These are phyloP conservation scores for Eristalis tenax DNA, from an alignment of 2,888 invertebrate species.

Conservation along the genomic window DNA sequence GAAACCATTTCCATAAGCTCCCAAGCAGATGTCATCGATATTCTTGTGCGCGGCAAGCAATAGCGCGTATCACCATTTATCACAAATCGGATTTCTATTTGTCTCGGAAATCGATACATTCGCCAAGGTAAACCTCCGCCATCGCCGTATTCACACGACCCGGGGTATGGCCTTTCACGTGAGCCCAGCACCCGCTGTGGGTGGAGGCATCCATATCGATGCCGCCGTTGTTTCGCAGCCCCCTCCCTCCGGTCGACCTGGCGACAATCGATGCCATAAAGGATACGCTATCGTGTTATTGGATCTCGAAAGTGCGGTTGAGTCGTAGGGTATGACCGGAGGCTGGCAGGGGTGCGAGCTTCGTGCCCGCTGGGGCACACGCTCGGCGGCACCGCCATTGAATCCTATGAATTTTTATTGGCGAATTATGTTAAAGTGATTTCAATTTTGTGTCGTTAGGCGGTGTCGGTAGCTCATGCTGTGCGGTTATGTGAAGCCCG, in stretches of 20 bases:
- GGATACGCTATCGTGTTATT: slow-evolving; percentile 63
- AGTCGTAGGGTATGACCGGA: slow-evolving; percentile 11
- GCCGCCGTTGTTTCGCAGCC: neutral
- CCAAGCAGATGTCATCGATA: slow-evolving; percentile 49
- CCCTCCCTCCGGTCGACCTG: slow-evolving; percentile 10
- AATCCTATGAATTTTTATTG: slow-evolving; percentile 71
- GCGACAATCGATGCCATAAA: slow-evolving; percentile 67
- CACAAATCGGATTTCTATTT: slow-evolving; percentile 56
- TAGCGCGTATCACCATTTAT: slow-evolving; percentile 39
- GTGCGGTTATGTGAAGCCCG: neutral
- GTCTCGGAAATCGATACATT: slow-evolving; percentile 49
- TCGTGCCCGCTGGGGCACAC: neutral
- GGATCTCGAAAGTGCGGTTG: slow-evolving; percentile 52
- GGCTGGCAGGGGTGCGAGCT: neutral
- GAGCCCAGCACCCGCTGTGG: neutral
- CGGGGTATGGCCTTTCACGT: slow-evolving; percentile 1
- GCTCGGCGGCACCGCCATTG: slow-evolving; percentile 43
- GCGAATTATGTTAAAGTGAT: slow-evolving; percentile 70
- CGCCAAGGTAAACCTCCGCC: slow-evolving; percentile 10
- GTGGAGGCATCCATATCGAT: slow-evolving; percentile 32
- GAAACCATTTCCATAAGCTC: slow-evolving; percentile 32
- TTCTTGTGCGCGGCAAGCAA: slow-evolving; percentile 11
- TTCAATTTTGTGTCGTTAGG: slow-evolving; percentile 69
- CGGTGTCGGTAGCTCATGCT: neutral
- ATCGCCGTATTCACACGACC: neutral